Conservation (phyloP, 2,113 vertebrate genomes). For the Prietella phreatophila region DNA sequence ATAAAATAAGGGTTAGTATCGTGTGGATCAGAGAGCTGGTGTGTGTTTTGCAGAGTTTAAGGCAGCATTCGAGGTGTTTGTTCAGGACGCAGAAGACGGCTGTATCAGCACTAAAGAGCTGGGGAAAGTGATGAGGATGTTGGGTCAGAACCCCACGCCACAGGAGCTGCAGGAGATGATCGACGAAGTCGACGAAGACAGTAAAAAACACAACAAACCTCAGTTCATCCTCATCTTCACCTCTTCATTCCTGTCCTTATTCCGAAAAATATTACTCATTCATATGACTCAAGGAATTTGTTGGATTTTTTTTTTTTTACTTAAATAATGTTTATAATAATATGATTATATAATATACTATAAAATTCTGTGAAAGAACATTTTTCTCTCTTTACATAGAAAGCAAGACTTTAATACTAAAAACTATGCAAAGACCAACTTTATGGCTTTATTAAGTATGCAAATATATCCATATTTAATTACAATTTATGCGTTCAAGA, state of each 20-base stretch:
- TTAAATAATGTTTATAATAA: background rate
- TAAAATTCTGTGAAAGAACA: background rate
- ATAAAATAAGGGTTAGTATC: background rate
- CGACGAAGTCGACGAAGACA: slow-evolving; percentile 97
- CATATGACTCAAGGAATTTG: background rate
- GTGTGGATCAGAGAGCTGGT: background rate
- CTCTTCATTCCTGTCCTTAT: background rate
- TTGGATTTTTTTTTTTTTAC: background rate
- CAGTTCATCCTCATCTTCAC: background rate
- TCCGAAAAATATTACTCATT: no score
- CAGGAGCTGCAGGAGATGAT: slow-evolving; percentile 99
- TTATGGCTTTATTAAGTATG: background rate
- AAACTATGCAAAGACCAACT: background rate
- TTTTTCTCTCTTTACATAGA: background rate
- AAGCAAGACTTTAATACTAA: background rate
- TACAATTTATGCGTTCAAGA: no score
- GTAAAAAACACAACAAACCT: slow-evolving; percentile 67
- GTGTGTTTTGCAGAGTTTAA: slow-evolving; percentile 82
- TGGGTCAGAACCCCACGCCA: slow-evolving; percentile 95
- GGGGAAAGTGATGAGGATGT: slow-evolving; percentile 98
- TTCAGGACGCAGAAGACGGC: slow-evolving; percentile 94
- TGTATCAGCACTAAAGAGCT: slow-evolving; percentile 99
- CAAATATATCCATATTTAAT: no score
- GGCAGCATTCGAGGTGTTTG: slow-evolving; percentile 97
- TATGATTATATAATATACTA: background rate